A percentile compares a stretch with the other conserved stretches of the same genome.
phyloP scores from a whole-genome alignment of 2,797 vertebrate genomes.

The Peromyscus melanophrys region DNA sequence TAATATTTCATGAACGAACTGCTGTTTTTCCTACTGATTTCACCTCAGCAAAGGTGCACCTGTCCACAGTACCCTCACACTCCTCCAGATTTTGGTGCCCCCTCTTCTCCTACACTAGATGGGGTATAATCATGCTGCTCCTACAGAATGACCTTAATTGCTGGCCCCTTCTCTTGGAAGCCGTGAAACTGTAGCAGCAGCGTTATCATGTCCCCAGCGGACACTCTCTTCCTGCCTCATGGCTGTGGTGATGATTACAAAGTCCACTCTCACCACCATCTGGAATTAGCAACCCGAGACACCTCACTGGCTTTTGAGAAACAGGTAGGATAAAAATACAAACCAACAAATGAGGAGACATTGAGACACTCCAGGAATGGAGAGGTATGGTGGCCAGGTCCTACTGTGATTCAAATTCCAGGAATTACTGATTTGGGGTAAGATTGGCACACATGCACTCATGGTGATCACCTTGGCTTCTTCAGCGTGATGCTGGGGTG shows the following conservation, averaged over 20 bases:
- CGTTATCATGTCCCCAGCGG: not conserved
- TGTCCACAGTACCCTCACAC: not conserved
- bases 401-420: constrained; percentile 65
- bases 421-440: constrained; percentile 75
- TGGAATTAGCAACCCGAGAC: not conserved
- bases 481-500: constrained; percentile 65
- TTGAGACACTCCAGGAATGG: not conserved
- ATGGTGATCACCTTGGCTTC: constrained; percentile 38
- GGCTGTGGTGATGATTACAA: not conserved
- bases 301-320: constrained; percentile 1
- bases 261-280: not conserved
- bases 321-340: not conserved
- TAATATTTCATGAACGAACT: not conserved
- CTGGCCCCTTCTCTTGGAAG: not conserved
- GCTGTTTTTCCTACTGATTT: not conserved
- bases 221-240: not conserved
- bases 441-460: constrained; percentile 56
- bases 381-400: not conserved
- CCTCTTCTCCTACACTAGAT: not conserved
- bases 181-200: not conserved
- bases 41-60: not conserved
- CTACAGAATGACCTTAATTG: not conserved
- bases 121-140: not conserved
- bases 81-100: not conserved
- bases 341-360: constrained; percentile 14